These are phyloP conservation scores for Pseudomyrmex gracilis DNA, from an alignment of 1,140 invertebrate genomes.

Conservation along the genomic window DNA sequence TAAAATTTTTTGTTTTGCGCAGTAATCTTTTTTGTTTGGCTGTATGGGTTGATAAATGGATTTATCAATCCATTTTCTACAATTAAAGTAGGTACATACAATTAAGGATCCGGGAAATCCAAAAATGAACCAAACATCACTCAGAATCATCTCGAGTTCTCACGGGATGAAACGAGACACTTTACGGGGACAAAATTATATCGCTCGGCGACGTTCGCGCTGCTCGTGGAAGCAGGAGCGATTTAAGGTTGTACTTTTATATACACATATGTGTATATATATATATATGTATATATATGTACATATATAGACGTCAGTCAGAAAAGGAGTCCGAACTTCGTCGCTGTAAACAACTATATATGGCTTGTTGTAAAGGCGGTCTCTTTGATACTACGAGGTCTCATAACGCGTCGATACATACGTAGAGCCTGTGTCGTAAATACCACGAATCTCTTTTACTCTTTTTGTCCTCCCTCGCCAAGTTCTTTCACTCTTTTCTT, in stretches of 20 bases:
- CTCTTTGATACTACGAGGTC: conserved; percentile 80
- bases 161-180: conserved; percentile 15
- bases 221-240: conserved; percentile 38
- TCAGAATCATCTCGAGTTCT: conserved; percentile 6
- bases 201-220: conserved; percentile 56
- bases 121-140: not conserved
- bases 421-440: conserved; percentile 79
- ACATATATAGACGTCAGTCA: conserved; percentile 83
- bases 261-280: too few species aligned
- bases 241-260: not conserved
- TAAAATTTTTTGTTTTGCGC: too few species aligned
- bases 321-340: conserved; percentile 71
- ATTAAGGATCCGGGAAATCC: too few species aligned
- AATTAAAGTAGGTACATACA: too few species aligned
- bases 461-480: conserved; percentile 27
- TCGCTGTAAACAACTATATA: conserved; percentile 82
- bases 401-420: conserved; percentile 80
- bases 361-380: conserved; percentile 83
- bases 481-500: conserved; percentile 1
- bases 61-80: too few species aligned
- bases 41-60: too few species aligned
- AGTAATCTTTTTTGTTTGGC: too few species aligned
- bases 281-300: conserved; percentile 12
- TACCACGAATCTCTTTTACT: conserved; percentile 73
- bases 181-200: conserved; percentile 35